Percentiles rank a stretch among this genome's conserved stretches.
phyloP scores from a whole-genome alignment of 1,140 invertebrate species.

The Aethina tumida region DNA sequence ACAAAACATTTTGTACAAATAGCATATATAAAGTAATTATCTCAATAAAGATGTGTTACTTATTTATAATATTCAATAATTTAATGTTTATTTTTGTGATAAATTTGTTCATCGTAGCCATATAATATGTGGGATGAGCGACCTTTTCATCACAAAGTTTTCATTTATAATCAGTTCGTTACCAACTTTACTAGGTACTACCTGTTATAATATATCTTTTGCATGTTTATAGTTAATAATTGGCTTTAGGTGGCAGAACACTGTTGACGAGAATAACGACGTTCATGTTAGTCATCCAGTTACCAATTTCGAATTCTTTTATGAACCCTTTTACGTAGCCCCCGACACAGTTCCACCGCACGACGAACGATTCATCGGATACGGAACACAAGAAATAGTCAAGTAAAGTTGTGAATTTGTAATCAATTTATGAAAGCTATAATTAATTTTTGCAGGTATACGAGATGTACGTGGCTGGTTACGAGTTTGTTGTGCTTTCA shows the following conservation, averaged over 20 bases:
- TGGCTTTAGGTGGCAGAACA: slow-evolving; percentile 45
- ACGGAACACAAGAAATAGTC: slow-evolving; percentile 89
- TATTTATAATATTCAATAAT: too few species aligned
- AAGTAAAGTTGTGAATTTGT: slow-evolving; percentile 52
- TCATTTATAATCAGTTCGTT: slow-evolving; percentile 84
- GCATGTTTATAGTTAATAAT: too few species aligned
- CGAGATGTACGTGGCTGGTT: slow-evolving; percentile 87
- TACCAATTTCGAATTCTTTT: slow-evolving; percentile 77
- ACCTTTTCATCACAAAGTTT: slow-evolving; percentile 88
- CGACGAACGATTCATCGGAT: slow-evolving; percentile 88
- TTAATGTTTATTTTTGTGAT: too few species aligned
- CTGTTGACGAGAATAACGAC: slow-evolving; percentile 40
- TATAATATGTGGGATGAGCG: too few species aligned
- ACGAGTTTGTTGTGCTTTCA: slow-evolving; percentile 79
- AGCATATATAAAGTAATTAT: too few species aligned
- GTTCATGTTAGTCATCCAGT: slow-evolving; percentile 75
- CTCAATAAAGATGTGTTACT: too few species aligned
- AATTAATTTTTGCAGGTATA: slow-evolving; percentile 64
- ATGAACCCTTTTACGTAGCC: slow-evolving; percentile 90
- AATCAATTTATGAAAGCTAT: too few species aligned
- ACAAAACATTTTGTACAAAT: too few species aligned
- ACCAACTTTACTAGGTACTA: slow-evolving; percentile 84
- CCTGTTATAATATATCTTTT: not conserved
- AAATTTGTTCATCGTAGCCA: too few species aligned
- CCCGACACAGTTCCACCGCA: slow-evolving; percentile 72